phyloP scores from a whole-genome alignment of 2,888 invertebrate species.

The Apamea sordens region DNA sequence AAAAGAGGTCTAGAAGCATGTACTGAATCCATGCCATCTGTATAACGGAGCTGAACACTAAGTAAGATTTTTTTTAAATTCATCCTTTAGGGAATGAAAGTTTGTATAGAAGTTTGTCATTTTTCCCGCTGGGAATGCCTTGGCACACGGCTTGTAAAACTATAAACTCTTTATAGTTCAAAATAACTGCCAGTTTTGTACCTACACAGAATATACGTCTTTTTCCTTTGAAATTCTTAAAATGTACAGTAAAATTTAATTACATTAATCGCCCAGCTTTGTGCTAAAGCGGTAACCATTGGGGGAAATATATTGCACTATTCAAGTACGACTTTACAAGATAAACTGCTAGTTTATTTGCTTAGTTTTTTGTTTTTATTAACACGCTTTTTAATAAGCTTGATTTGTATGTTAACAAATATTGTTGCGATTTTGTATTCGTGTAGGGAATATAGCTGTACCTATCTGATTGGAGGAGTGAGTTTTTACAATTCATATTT shows the following conservation, averaged over 20 bases:
- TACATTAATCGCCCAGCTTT: conserved; percentile 61
- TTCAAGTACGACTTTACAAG: conserved; percentile 54
- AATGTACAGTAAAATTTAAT: conserved; percentile 63
- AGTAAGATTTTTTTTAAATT: not conserved
- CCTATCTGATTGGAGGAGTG: not conserved
- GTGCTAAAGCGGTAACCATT: conserved; percentile 59
- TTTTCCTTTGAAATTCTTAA: conserved; percentile 53
- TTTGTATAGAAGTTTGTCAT: not conserved
- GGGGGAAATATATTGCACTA: conserved; percentile 59
- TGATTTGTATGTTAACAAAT: conserved; percentile 18
- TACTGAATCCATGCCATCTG: not conserved
- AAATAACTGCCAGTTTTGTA: conserved; percentile 11
- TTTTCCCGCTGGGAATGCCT: not conserved
- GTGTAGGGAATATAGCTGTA: not conserved
- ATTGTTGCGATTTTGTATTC: not conserved
- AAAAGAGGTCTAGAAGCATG: too few species aligned
- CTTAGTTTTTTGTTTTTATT: conserved; percentile 23
- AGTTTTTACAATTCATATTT: not conserved
- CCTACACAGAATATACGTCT: conserved; percentile 36
- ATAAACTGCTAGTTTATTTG: conserved; percentile 52
- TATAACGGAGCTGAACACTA: not conserved
- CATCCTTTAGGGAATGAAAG: too few species aligned
- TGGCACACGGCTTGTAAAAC: not conserved
- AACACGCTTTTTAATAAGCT: conserved; percentile 27
- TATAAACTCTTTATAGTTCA: conserved; percentile 12